A percentile compares a stretch with the other conserved stretches of the same genome.
These are phyloP conservation scores for Tor tambroides DNA, from an alignment of 2,113 vertebrate species.

Conservation along the genomic window DNA sequence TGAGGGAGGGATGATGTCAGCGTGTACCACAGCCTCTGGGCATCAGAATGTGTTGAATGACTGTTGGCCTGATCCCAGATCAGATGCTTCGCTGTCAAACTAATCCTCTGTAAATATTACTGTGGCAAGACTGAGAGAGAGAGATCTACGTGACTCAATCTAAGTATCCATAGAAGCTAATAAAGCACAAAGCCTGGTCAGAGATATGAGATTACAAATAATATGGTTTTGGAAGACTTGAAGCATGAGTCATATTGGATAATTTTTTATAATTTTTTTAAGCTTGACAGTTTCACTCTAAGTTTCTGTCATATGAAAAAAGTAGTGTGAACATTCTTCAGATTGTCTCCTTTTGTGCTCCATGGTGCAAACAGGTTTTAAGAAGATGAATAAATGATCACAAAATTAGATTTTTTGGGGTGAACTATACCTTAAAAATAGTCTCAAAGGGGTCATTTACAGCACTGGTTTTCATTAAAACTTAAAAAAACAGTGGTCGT, in stretches of 20 bases:
- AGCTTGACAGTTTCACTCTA: neutral
- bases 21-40: conserved; percentile 30
- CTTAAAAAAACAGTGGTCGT: no score
- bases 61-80: conserved; percentile 33
- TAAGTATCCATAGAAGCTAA: conserved; percentile 36
- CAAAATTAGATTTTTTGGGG: neutral
- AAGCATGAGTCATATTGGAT: neutral
- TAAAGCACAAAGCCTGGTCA: conserved; percentile 13
- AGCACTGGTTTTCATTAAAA: no score
- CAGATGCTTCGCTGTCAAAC: conserved; percentile 30
- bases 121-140: conserved; percentile 7
- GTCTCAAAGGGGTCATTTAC: neutral
- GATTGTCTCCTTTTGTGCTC: neutral
- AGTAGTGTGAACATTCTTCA: neutral
- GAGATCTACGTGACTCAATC: conserved; percentile 38
- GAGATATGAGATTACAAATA: neutral
- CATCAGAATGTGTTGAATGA: conserved; percentile 33
- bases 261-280: neutral
- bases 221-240: neutral
- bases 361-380: neutral
- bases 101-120: conserved; percentile 37
- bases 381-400: neutral
- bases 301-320: no score
- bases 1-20: conserved; percentile 44
- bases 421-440: neutral